phyloP scores from a whole-genome alignment of 2,113 vertebrate species.

The Trochalopteron elliotii region DNA sequence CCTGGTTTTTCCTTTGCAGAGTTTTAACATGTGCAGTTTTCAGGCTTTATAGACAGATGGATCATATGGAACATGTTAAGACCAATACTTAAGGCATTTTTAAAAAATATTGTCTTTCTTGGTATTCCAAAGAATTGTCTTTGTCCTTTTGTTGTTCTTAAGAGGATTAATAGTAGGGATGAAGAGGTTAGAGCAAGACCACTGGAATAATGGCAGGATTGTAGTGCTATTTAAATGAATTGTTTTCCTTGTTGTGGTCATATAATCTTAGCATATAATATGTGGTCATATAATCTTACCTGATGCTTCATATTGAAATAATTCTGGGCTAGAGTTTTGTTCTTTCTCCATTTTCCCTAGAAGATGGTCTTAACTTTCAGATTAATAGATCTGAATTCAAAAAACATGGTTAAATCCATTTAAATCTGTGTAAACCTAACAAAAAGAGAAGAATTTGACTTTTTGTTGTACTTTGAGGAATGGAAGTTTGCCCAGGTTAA shows the following conservation, averaged over 20 bases:
- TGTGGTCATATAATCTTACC: background rate
- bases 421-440: background rate
- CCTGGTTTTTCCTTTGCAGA: background rate
- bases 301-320: background rate
- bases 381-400: background rate
- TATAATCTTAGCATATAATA: background rate
- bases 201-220: background rate
- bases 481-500: conserved; percentile 47
- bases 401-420: background rate
- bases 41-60: background rate
- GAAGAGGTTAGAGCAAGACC: background rate
- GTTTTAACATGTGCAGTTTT: background rate
- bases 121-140: background rate
- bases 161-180: background rate
- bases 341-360: background rate
- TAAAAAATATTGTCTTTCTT: background rate
- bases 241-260: background rate
- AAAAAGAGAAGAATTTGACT: conserved; percentile 21
- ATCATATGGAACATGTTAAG: background rate
- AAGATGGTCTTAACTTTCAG: background rate
- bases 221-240: background rate
- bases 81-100: background rate
- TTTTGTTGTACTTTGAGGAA: conserved; percentile 13
- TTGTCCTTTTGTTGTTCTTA: background rate
- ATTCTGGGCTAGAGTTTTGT: background rate